Conservation (phyloP, 2,888 invertebrate species). For the Gastracanthus pulcherrimus region DNA sequence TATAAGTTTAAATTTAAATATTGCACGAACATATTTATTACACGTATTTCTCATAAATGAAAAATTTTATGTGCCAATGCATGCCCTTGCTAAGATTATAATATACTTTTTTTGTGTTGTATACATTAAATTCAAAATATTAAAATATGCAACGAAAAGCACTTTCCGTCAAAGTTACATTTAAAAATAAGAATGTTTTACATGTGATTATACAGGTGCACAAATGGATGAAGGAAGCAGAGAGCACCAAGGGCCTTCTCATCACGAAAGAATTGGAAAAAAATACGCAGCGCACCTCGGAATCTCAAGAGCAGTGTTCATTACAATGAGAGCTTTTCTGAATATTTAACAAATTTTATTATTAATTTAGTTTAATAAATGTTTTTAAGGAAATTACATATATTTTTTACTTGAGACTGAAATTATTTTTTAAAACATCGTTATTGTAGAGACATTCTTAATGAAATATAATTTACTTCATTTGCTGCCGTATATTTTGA, state of each 20-base stretch:
- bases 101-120: no score
- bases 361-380: constrained; percentile 42
- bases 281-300: constrained; percentile 60
- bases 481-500: no score
- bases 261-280: constrained; percentile 69
- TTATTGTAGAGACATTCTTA: neutral
- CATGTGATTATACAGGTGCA: constrained; percentile 75
- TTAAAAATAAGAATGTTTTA: neutral
- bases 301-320: constrained; percentile 68
- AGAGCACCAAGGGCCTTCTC: constrained; percentile 80
- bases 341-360: constrained; percentile 29
- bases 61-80: no score
- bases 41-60: no score
- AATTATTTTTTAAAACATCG: neutral
- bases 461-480: no score
- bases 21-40: no score
- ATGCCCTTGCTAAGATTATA: no score
- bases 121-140: no score
- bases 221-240: constrained; percentile 81
- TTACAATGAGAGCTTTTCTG: constrained; percentile 65
- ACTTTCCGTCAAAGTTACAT: neutral
- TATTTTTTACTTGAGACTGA: neutral
- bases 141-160: neutral
- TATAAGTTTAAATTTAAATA: no score
- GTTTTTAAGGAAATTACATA: constrained; percentile 10